These are phyloP conservation scores for Xiphorhynchus erythropygius DNA, from an alignment of 2,797 vertebrate genomes.

Conservation along the genomic window DNA sequence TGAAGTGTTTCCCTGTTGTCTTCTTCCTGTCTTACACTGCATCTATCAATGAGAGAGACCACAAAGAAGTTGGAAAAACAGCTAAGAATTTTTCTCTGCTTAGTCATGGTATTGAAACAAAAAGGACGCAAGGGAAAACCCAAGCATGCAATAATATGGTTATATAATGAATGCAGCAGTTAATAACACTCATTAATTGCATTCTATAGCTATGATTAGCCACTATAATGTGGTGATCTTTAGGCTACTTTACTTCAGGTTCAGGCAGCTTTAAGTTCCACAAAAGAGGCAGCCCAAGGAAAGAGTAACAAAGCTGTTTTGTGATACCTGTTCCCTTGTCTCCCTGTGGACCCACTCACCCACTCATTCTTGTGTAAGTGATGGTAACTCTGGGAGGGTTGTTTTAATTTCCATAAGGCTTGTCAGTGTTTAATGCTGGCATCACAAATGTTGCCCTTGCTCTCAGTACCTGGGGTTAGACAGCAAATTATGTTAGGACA, in stretches of 20 bases:
- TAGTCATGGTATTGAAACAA: background rate
- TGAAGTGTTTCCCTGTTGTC: background rate
- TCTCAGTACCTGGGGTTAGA: background rate
- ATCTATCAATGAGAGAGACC: background rate
- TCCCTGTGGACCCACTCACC: background rate
- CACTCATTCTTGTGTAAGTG: background rate
- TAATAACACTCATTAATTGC: background rate
- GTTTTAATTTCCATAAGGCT: background rate
- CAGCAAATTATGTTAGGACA: background rate
- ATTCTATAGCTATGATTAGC: background rate
- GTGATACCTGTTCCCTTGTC: background rate
- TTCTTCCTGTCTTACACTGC: background rate
- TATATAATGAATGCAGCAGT: background rate
- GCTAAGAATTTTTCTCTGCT: background rate
- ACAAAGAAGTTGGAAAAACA: background rate
- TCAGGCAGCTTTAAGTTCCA: background rate
- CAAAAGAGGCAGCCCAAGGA: background rate
- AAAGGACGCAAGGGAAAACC: background rate
- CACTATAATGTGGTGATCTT: background rate
- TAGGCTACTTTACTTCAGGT: background rate
- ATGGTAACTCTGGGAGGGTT: rapidly evolving
- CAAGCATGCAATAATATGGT: background rate
- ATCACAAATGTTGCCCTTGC: background rate
- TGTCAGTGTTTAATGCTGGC: background rate
- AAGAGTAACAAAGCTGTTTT: background rate